Evolutionary conservation across 2,797 vertebrate genomes (phyloP).

Genomic region (Bucorvus abyssinicus): DNA sequence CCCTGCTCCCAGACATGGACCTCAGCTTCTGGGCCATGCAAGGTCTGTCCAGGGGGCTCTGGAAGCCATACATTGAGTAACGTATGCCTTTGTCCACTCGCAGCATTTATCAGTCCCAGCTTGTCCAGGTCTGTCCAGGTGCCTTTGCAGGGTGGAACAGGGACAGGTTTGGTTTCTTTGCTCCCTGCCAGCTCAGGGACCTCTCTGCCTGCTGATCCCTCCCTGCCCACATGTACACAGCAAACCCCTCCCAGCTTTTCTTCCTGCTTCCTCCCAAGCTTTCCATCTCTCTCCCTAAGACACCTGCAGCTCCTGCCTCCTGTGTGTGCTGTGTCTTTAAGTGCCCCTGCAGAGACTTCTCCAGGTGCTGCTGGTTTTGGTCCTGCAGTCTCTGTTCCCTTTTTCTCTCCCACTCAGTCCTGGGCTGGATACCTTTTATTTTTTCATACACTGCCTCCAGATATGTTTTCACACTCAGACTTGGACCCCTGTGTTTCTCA

Average conservation of each 20-base stretch:
- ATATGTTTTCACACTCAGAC: background rate
- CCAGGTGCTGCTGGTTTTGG: background rate
- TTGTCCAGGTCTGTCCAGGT: background rate
- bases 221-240: background rate
- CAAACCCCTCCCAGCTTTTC: background rate
- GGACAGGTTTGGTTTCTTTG: background rate
- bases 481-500: background rate
- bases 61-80: background rate
- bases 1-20: rapidly evolving
- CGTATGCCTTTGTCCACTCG: background rate
- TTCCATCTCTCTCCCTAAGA: background rate
- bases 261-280: background rate
- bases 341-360: background rate
- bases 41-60: background rate
- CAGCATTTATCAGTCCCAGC: background rate
- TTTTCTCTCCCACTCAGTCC: background rate
- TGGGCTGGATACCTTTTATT: background rate
- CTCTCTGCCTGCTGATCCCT: background rate
- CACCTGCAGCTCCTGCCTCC: background rate
- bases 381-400: background rate
- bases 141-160: background rate
- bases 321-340: background rate
- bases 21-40: background rate
- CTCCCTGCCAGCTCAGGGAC: background rate
- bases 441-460: background rate